Evolutionary conservation across 1,140 invertebrate species (phyloP), one percentile per base, ranked within the genome.

Genomic region (Uloborus diversus): DNA sequence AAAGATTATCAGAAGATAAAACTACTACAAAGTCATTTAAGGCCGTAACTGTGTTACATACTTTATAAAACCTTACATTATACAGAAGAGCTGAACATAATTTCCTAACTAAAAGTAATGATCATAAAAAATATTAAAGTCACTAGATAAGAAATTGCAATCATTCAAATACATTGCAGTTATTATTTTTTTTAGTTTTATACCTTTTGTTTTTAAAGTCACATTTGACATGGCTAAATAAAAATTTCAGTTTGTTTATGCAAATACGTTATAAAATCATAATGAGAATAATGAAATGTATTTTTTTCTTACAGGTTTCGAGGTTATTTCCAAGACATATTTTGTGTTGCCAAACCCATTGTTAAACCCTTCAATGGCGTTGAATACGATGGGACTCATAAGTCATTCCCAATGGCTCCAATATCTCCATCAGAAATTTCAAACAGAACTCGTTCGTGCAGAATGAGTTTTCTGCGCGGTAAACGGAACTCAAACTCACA

Each of bases 381-480:
- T 1, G 56, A 17, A 0, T 61, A 20, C 23, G 69, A 35, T 3
- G 56, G 32, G 25, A 73, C 32, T 2, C 56, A 14, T 2, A 69
- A 42, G 27, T 69, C 66, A 1, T 5, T 61, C 1, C 69, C 69
- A 9, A 25, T 61, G 11, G 11, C 23, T 17, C 33, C 69, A 9
- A 61, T 27, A 32, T 35, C 69, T 3, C 61, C 69, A 3, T 42
- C 61, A 9, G 32, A 42, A 33, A 73, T 37, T 0, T 73, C 69
- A 5, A 56, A 73, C 56, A 47, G 69, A 49, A 47, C 69, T 61
- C 53, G 69, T 27, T 73, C 69, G 2, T 61, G 56, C 56, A 73
- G 69, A 33, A 32, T 73, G 28, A 61, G 23, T 47, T 35, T 47
- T 3, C 37, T 49, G 5, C n/a, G 51, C 23, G 33, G 0, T 9